Percentiles rank a stretch among this genome's conserved stretches.
These are phyloP conservation scores for Napeogenes inachia DNA, from an alignment of 2,888 invertebrate species.

Conservation along the genomic window DNA sequence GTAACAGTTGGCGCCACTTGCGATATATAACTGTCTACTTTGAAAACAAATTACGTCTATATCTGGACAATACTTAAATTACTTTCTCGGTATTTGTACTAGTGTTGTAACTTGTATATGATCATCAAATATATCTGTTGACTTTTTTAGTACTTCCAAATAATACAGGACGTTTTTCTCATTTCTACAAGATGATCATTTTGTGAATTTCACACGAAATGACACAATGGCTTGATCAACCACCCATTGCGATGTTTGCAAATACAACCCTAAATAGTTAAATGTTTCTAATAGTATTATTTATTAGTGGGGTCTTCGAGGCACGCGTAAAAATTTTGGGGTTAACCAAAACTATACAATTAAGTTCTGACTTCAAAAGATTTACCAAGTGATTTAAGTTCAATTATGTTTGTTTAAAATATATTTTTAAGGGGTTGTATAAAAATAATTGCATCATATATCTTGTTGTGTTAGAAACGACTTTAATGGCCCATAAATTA, in stretches of 20 bases:
- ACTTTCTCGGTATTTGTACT: not conserved
- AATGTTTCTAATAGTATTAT: conserved; percentile 18
- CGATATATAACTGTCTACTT: not conserved
- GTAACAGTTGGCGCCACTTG: conserved; percentile 5
- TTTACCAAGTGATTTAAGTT: conserved; percentile 35
- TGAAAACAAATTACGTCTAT: not conserved
- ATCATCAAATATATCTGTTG: too few relatives aligned
- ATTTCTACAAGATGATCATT: conserved; percentile 24
- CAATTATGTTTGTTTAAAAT: conserved; percentile 25
- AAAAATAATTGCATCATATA: conserved; percentile 43
- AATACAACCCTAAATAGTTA: conserved; percentile 37
- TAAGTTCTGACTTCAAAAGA: not conserved
- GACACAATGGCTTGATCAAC: conserved; percentile 65
- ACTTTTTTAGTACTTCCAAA: too few relatives aligned
- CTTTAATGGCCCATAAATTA: conserved; percentile 56
- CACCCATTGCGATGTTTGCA: conserved; percentile 61
- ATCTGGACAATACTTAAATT: not conserved
- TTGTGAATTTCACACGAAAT: conserved; percentile 34
- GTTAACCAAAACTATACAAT: conserved; percentile 18
- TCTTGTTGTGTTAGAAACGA: conserved; percentile 38
- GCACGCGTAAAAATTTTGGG: conserved; percentile 23
- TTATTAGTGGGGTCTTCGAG: conserved; percentile 24
- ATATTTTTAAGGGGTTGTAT: conserved; percentile 35
- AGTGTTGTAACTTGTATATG: too few relatives aligned
- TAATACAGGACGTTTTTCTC: conserved; percentile 4